Evolutionary conservation across 2,888 invertebrate species (phyloP).

Genomic region (Argyresthia albistria): DNA sequence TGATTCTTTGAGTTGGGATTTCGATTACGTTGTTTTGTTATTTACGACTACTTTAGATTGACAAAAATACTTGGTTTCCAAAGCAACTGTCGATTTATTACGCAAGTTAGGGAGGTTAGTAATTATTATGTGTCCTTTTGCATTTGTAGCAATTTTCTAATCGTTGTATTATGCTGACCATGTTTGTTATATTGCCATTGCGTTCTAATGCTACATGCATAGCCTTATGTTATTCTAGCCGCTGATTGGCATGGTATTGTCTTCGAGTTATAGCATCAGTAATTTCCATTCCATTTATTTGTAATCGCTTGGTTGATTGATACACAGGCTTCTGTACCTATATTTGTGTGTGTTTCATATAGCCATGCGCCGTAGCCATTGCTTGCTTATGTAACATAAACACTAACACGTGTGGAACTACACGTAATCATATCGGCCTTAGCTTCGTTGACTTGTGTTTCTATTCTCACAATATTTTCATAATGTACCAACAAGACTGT

Average conservation of each 20-base stretch:
- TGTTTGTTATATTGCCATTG: too few species aligned
- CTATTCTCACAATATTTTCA: too few species aligned
- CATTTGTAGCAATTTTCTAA: not conserved
- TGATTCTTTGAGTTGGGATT: not conserved
- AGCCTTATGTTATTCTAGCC: too few species aligned
- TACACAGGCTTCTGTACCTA: not conserved
- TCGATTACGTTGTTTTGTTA: not conserved
- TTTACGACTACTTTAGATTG: too few species aligned
- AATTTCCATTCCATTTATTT: too few species aligned
- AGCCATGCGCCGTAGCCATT: not conserved
- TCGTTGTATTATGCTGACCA: too few species aligned
- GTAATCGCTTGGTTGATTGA: too few species aligned
- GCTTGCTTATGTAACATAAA: slow-evolving; percentile 1
- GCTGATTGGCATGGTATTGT: too few species aligned
- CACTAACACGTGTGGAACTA: not conserved
- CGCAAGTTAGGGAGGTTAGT: not conserved
- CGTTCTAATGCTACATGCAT: too few species aligned
- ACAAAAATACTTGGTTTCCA: too few species aligned
- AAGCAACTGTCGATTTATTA: not conserved
- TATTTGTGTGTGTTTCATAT: not conserved
- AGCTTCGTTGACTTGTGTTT: not conserved
- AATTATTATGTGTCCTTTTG: not conserved
- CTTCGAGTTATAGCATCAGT: too few species aligned
- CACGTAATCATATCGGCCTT: not conserved
- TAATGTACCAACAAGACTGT: too few species aligned